A percentile compares a stretch with the other conserved stretches of the same genome.
phyloP scores from a whole-genome alignment of 1,140 invertebrate genomes.

The Eciton burchellii region DNA sequence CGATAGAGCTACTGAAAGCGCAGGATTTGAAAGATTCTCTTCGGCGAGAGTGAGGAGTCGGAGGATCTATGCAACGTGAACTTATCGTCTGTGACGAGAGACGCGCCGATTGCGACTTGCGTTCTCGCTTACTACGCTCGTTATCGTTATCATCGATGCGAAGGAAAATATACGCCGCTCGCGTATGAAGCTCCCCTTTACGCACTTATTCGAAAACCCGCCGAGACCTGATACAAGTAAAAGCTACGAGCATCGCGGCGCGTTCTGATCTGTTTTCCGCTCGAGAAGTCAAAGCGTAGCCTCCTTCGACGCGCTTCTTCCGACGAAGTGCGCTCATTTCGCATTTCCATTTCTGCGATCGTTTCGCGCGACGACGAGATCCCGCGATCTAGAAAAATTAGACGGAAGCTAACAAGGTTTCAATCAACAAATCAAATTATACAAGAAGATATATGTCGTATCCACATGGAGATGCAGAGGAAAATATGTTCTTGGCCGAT shows the following conservation, averaged over 20 bases:
- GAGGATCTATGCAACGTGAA: constrained; percentile 27
- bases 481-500: background rate
- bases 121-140: constrained; percentile 5
- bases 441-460: background rate
- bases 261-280: background rate
- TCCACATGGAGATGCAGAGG: background rate
- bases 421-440: constrained; percentile 17
- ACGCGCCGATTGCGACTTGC: constrained; percentile 39
- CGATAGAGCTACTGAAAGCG: constrained; percentile 68
- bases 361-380: background rate
- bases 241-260: background rate
- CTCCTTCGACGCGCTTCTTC: background rate
- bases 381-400: background rate
- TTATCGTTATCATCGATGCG: constrained; percentile 5
- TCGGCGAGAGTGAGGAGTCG: too few species aligned
- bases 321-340: constrained; percentile 7
- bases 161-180: constrained; percentile 8
- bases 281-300: constrained; percentile 14
- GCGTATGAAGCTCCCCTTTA: constrained; percentile 38
- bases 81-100: constrained; percentile 26
- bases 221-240: constrained; percentile 23
- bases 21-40: constrained; percentile 20
- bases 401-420: background rate
- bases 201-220: constrained; percentile 28
- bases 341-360: background rate